phyloP scores from a whole-genome alignment of 1,140 invertebrate genomes.

The Calephelis virginiensis region DNA sequence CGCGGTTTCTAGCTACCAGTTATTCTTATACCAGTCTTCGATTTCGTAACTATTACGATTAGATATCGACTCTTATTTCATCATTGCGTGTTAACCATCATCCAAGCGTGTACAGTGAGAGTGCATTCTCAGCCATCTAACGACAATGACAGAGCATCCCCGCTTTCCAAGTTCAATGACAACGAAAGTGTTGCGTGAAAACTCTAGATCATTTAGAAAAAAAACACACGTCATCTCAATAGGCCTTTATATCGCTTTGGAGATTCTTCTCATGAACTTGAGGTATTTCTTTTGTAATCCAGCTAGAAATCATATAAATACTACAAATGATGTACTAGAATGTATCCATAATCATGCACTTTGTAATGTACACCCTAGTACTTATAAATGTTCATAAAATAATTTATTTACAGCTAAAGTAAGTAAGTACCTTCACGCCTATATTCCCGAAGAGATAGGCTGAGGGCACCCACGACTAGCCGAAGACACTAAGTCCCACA shows the following conservation, averaged over 20 bases:
- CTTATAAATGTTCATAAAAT: too few relatives aligned
- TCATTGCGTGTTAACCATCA: constrained; percentile 17
- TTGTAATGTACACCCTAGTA: too few relatives aligned
- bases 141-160: constrained; percentile 70
- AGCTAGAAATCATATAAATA: constrained; percentile 2
- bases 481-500: too few relatives aligned
- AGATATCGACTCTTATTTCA: constrained; percentile 15
- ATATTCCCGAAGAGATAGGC: too few relatives aligned
- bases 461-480: too few relatives aligned
- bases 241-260: constrained; percentile 2
- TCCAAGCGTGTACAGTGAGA: constrained; percentile 60
- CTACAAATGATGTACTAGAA: too few relatives aligned
- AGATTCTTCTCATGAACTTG: constrained; percentile 13
- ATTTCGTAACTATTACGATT: constrained; percentile 17
- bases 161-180: constrained; percentile 76
- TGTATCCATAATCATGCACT: too few relatives aligned
- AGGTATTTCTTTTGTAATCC: background rate
- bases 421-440: too few relatives aligned
- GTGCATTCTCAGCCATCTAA: constrained; percentile 69
- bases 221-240: constrained; percentile 25
- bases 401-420: too few relatives aligned
- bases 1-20: background rate
- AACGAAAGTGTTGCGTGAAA: constrained; percentile 75
- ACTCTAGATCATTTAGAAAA: constrained; percentile 39
- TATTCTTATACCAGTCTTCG: background rate